These are phyloP conservation scores for Bergia puertoricense DNA, from an alignment of 92 coral and sea anemone species.

Conservation along the genomic window DNA sequence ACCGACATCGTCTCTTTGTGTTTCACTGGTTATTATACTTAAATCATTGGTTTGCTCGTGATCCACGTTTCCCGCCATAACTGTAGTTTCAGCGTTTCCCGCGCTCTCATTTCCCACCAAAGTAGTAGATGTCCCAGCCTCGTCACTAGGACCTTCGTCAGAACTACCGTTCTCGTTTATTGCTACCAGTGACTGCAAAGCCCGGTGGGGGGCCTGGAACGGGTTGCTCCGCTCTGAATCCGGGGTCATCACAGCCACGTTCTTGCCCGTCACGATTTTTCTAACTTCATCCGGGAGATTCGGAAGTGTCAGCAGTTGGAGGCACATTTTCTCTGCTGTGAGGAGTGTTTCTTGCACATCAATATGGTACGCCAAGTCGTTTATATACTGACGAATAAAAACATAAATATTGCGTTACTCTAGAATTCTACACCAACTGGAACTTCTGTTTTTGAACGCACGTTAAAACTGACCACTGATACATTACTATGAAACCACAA, in stretches of 20 bases:
- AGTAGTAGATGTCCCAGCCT: conserved; percentile 13
- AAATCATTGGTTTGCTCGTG: conserved; percentile 66
- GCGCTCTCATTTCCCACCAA: conserved; percentile 31
- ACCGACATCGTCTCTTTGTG: conserved; percentile 21
- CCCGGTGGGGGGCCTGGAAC: conserved; percentile 46
- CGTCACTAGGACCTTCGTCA: conserved; percentile 23
- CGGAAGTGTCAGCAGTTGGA: conserved; percentile 76
- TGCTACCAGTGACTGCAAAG: conserved; percentile 5
- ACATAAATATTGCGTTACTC: no score
- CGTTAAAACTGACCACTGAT: no score
- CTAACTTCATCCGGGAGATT: conserved; percentile 89
- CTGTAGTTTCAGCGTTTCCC: conserved; percentile 34
- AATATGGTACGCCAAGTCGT: conserved; percentile 87
- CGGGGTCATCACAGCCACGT: conserved; percentile 88
- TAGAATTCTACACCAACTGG: no score
- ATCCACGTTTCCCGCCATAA: conserved; percentile 22
- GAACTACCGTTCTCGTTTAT: conserved; percentile 26
- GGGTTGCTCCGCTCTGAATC: conserved; percentile 79
- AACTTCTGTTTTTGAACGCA: background rate
- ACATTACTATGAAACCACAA: no score
- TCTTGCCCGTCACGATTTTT: conserved; percentile 77
- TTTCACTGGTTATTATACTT: conserved; percentile 43
- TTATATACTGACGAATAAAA: conserved; percentile 74
- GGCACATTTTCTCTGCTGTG: conserved; percentile 85
- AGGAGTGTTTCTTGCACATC: conserved; percentile 77